Base-by-base conservation (phyloP, 2,888 invertebrate genomes). In the Drosophila borborema region DNA sequence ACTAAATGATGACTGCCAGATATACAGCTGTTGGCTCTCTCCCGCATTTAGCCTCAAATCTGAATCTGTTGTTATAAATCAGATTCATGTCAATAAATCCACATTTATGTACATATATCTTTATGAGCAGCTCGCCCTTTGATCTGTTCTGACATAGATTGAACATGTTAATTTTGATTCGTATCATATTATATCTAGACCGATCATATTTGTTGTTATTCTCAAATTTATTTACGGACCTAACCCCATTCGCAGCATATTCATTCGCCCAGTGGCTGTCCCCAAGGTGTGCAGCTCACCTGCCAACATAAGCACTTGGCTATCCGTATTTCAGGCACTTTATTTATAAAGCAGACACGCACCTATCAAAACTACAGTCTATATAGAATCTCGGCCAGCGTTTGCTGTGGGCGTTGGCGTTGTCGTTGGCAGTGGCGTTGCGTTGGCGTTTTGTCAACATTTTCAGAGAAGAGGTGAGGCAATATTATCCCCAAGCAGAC, bases 321-420 rank as follows among this genome's bases (percentile, higher is more conserved):
- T 73, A 77, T 74, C 80, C 80, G 77, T 81, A 70, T 71, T 77
- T 69, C 69, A 72, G 85, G 56, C 75, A 73, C 81, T 84, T 78
- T 85, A 85, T 85, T 89, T 82, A 89, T 89, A 89, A 89, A 81
- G 74, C 82, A 87, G 82, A 82, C 85, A 89, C 85, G 88, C 74
- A 77, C 67, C 72, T 46, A 80, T 66, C 72, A 74, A 64, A 76
- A 61, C 66, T 54, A 63, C 58, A 38, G 20, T 16, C 58, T 64
- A 58, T 64, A 51, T 60, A 62, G 64, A 64, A 75, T 72, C 64
- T 75, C 66, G 77, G 76, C 59, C 72, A 80, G 59, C 64, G 62
- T 36, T 64, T 63, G 56, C 16, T 61, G 66, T 49, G 41, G 64
- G 55, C 69, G 73, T 66, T 40, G 45, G 1, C 36, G 36, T 20